A percentile compares a stretch with the other conserved stretches of the same genome.
These are phyloP conservation scores for Lycocerus yunnanus DNA, from an alignment of 2,888 invertebrate genomes.

Conservation along the genomic window DNA sequence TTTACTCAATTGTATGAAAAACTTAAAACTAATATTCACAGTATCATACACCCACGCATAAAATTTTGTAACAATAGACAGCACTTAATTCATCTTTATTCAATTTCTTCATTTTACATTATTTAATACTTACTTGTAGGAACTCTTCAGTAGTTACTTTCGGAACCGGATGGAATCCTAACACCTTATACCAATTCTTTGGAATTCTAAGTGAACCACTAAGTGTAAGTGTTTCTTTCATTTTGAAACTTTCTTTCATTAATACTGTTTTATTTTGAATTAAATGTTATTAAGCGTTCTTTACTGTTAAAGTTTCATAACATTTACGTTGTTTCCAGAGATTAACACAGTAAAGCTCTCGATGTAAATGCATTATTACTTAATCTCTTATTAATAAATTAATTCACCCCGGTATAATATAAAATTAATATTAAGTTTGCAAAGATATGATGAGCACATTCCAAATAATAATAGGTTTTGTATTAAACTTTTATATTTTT, in stretches of 20 bases:
- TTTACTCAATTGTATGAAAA: no score
- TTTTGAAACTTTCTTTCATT: no score
- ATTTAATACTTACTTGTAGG: conserved; percentile 46
- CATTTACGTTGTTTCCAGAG: background rate
- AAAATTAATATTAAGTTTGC: no score
- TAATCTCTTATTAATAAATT: background rate
- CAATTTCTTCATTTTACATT: background rate
- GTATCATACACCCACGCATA: no score
- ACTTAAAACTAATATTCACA: no score
- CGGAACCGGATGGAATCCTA: conserved; percentile 49
- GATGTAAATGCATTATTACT: background rate
- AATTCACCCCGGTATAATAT: conserved; percentile 3
- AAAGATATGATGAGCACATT: background rate
- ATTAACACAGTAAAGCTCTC: background rate
- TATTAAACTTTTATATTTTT: no score
- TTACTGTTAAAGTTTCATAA: background rate
- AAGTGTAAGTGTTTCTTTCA: conserved; percentile 42
- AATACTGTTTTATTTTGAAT: background rate
- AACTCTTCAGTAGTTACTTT: conserved; percentile 55
- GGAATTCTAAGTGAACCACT: conserved; percentile 51
- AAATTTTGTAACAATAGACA: no score
- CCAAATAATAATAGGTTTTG: background rate
- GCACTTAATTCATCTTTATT: no score
- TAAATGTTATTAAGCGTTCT: background rate
- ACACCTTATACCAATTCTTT: conserved; percentile 57